Percentiles rank a stretch among this genome's conserved stretches.
These are phyloP conservation scores for Xiphophorus birchmanni DNA, from an alignment of 2,797 vertebrate species.

Conservation along the genomic window DNA sequence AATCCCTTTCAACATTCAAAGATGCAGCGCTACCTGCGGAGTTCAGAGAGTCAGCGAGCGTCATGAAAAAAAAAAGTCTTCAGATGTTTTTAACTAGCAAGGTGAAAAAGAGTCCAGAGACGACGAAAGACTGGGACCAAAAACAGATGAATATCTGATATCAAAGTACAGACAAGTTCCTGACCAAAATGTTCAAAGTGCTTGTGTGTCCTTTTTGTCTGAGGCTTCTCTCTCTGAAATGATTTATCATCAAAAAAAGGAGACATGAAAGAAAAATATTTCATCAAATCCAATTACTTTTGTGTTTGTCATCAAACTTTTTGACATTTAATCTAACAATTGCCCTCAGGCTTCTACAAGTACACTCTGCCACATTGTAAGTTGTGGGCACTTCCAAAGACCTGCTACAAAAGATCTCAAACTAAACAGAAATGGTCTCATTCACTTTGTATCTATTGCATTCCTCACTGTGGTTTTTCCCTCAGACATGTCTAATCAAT, in stretches of 20 bases:
- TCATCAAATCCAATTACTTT: background rate
- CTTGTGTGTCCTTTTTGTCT: conserved; percentile 3
- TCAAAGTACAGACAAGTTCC: background rate
- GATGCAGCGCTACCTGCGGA: conserved; percentile 26
- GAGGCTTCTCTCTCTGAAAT: background rate
- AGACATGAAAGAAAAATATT: background rate
- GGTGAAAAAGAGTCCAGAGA: conserved; percentile 5
- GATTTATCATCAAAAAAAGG: conserved; percentile 6
- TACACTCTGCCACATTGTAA: conserved; percentile 11
- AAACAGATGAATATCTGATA: conserved; percentile 3
- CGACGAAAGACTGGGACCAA: conserved; percentile 1
- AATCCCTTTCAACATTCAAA: conserved; percentile 46
- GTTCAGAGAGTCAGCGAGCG: conserved; percentile 34
- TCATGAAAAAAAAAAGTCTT: conserved; percentile 19
- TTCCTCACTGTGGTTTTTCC: conserved; percentile 42
- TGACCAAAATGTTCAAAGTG: conserved; percentile 9
- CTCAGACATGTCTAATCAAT: conserved; percentile 59
- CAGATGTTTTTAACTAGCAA: background rate
- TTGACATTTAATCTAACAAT: conserved; percentile 25
- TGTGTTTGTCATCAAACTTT: conserved; percentile 16
- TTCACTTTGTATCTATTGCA: conserved; percentile 46
- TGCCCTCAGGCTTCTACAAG: background rate
- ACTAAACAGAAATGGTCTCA: conserved; percentile 28
- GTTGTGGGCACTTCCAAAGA: conserved; percentile 9
- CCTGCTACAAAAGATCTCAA: conserved; percentile 23